phyloP scores from a whole-genome alignment of 2,888 invertebrate genomes.

The Drosophila picticornis region DNA sequence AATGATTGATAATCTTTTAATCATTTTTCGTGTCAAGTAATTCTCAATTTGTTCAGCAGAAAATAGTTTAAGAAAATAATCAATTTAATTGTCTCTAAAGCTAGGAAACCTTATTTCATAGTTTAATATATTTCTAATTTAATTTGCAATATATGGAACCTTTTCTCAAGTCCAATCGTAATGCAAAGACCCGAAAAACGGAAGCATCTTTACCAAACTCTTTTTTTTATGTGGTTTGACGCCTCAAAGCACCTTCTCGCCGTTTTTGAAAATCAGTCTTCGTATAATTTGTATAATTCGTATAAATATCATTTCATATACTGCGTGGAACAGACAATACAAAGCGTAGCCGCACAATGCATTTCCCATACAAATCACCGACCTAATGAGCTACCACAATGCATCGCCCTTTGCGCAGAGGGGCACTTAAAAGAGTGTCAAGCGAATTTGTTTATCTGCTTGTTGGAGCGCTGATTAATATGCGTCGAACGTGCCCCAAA shows the following conservation, averaged over 20 bases:
- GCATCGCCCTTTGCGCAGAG: background rate
- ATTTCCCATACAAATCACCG: slow-evolving; percentile 62
- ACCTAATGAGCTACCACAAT: slow-evolving; percentile 48
- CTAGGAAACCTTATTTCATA: background rate
- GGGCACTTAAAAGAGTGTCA: slow-evolving; percentile 36
- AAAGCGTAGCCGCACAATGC: slow-evolving; percentile 20
- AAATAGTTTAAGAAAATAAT: background rate
- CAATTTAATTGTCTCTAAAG: background rate
- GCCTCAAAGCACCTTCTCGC: background rate
- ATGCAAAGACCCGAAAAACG: too few species aligned
- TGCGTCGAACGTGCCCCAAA: slow-evolving; percentile 62
- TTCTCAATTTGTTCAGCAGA: background rate
- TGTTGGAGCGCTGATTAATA: slow-evolving; percentile 53
- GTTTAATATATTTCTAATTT: background rate
- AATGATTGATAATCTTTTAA: background rate
- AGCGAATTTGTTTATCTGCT: slow-evolving; percentile 47
- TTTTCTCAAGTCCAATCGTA: background rate
- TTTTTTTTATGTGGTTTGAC: background rate
- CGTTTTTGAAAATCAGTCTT: background rate
- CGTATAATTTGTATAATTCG: slow-evolving; percentile 1
- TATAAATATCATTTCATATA: background rate
- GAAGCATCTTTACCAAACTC: background rate
- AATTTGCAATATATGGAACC: rapidly evolving
- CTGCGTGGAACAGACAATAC: slow-evolving; percentile 28
- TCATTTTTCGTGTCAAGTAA: background rate